phyloP scores from a whole-genome alignment of 2,888 invertebrate species.

The Megastigmus dorsalis region DNA sequence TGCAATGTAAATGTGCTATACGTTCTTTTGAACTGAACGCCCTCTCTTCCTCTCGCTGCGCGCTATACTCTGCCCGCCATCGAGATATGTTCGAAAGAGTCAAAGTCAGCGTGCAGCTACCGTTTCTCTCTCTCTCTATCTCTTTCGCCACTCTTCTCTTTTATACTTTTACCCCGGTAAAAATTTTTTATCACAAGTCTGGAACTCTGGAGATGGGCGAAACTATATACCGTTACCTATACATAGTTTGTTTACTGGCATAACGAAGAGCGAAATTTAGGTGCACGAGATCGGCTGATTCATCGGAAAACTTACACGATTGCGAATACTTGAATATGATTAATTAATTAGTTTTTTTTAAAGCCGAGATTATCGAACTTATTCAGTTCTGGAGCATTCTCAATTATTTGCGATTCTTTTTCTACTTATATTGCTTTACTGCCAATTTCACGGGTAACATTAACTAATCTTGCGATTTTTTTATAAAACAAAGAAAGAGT shows the following conservation, averaged over 20 bases:
- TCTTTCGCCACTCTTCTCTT: background rate
- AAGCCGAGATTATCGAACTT: too few species aligned
- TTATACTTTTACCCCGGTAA: slow-evolving; percentile 5
- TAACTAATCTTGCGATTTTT: too few species aligned
- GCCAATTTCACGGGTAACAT: too few species aligned
- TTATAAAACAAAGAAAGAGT: too few species aligned
- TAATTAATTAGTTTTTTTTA: background rate
- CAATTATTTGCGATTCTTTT: too few species aligned
- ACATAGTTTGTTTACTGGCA: slow-evolving; percentile 18
- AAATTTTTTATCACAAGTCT: too few species aligned
- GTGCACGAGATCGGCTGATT: slow-evolving; percentile 8
- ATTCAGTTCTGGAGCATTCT: background rate
- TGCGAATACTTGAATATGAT: background rate
- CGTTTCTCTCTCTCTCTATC: background rate
- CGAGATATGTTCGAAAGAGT: background rate
- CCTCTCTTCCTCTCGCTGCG: too few species aligned
- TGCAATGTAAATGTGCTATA: background rate
- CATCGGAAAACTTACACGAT: slow-evolving; percentile 12
- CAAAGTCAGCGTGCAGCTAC: background rate
- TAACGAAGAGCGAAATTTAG: slow-evolving; percentile 8
- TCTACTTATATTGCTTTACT: too few species aligned
- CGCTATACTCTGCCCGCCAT: too few species aligned
- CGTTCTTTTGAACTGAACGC: background rate
- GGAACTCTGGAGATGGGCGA: background rate
- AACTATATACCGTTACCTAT: slow-evolving; percentile 22